Base-by-base conservation (phyloP, 2,113 vertebrate genomes). In the Raja brachyura region DNA sequence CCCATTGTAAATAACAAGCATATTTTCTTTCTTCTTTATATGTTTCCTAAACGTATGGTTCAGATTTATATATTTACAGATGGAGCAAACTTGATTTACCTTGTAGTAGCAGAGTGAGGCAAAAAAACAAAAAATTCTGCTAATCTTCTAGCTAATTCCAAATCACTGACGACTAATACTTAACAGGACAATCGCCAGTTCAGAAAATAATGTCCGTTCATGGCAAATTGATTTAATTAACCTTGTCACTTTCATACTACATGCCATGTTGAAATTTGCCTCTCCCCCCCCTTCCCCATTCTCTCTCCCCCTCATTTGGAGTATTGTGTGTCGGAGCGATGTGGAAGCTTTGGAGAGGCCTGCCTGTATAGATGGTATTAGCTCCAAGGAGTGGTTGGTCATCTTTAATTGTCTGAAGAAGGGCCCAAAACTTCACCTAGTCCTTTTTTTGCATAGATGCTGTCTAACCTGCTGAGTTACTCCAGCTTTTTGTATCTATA, bases 1-100 rank as follows among this genome's bases (percentile, higher is more conserved):
- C 73, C 90, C 31, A 74, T 73, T 73, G 90, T 92, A 92, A 92
- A 92, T 92, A 92, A 73, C 90, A 92, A 73, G 90, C 90, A 92
- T 92, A 73, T 92, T 92, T 68, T 92, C 18, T 73, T 68, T 92
- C 31, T 1, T 54, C 31, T 1, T 54, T 54, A 74, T 54, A 48
- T 74, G 54, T 33, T 73, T 74, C 10, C 1, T 10, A 70, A 92
- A 68, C 22, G 90, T 92, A 74, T 92, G 31, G 33, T 54, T 92
- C 10, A 73, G 18, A 39, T 74, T 92, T 70, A 92, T 92, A 28
- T 92, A 92, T 70, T 92, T 92, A 68, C 39, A 74, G 90, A 92
- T 73, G 39, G 9, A 48, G 22, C 66, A 92, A 66, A 73, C 20
- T 92, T 92, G 73, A 39, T 92, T 73, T 92, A 68, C 25, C 25